These are phyloP conservation scores for Allygus modestus DNA, from an alignment of 2,888 invertebrate genomes.

Conservation along the genomic window DNA sequence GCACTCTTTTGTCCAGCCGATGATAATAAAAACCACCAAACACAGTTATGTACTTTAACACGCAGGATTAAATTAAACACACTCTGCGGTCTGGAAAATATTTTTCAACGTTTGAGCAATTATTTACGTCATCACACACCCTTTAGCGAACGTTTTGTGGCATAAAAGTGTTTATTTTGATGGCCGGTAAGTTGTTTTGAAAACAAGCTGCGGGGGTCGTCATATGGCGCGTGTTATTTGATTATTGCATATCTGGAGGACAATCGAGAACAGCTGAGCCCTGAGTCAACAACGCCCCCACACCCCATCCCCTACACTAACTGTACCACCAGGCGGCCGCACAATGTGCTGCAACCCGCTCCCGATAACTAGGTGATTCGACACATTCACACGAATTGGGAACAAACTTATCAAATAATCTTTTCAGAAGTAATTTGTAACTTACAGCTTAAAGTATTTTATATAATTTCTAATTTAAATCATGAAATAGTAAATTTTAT, in stretches of 20 bases:
- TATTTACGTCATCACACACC: constrained; percentile 49
- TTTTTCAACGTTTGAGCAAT: constrained; percentile 55
- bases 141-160: constrained; percentile 45
- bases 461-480: too few relatives aligned
- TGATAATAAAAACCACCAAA: background rate
- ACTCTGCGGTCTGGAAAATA: constrained; percentile 26
- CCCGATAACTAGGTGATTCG: background rate
- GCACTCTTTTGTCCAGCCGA: background rate
- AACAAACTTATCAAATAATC: too few relatives aligned
- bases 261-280: constrained; percentile 54
- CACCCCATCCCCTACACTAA: background rate
- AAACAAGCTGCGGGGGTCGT: constrained; percentile 49
- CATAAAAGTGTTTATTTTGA: constrained; percentile 59
- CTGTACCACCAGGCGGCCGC: background rate
- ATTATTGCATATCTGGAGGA: constrained; percentile 58
- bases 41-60: constrained; percentile 1
- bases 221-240: constrained; percentile 60
- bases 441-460: too few relatives aligned
- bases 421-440: too few relatives aligned
- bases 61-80: background rate
- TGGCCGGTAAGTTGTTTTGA: constrained; percentile 59
- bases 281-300: constrained; percentile 43
- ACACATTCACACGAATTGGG: background rate
- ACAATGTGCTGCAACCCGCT: background rate
- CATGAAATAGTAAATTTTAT: too few relatives aligned